Evolutionary conservation across 2,113 vertebrate species (phyloP), one percentile per base, ranked within the genome.

Genomic region (Hypomesus transpacificus): DNA sequence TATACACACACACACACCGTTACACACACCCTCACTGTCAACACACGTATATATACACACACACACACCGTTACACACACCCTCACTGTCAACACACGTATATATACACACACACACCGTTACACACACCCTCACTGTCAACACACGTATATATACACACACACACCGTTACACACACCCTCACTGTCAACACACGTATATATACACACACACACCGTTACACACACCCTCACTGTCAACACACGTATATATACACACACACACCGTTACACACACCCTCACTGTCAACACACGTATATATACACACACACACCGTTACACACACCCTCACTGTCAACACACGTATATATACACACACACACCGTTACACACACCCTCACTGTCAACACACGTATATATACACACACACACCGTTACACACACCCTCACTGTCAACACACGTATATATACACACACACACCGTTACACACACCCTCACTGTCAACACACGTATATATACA

Each of bases 351-450:
- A n/a, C 31, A 34, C 31, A 34, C 31, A 34, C 31, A n/a, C n/a
- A n/a, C n/a, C n/a, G n/a, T n/a, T n/a, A n/a, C n/a, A n/a, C n/a
- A n/a, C n/a, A n/a, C n/a, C n/a, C n/a, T 34, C 7, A 8, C 31
- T 34, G 57, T 20, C 18, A 58, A 6, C 54, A 57, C 20, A 2
- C 9, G 4, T 0, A 57, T 7, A 18, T 6, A 57, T n/a, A n/a
- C n/a, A n/a, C 4, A 34, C 58, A 85, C 76, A 84, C 18, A 18
- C 20, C 60, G 22, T 50, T 22, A 77, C 24, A 58, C 56, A 39
- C 14, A 28, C 46, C 34, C 34, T 16, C 63, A 71, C 6, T 17
- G 53, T 20, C 46, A 26, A 46, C 3, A 60, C 3, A 59, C 3
- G 16, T 1, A 67, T 13, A 61, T 3, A 61, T n/a, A 52, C 11